Evolutionary conservation across 1,140 invertebrate genomes (phyloP), one percentile per base, ranked within the genome.

Genomic region (Hestina assimilis): DNA sequence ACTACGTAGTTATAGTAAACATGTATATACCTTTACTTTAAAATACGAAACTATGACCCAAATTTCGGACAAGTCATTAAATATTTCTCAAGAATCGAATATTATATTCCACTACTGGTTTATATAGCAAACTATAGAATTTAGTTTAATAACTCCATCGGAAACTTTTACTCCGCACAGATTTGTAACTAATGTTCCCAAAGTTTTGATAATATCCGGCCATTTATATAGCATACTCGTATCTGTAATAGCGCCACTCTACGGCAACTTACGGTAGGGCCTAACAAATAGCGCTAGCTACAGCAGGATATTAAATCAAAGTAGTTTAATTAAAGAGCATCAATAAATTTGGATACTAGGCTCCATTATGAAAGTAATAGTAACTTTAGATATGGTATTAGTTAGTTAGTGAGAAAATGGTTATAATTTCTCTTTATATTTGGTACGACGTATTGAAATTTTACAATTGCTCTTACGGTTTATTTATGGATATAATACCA

Each of bases 101-200:
- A 14, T 15, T 35, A 14, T 6, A 35, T 14, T 35, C 15, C 24
- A 48, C 20, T 50, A 38, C 19, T 4, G 3, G 1, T n/a, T 38
- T 17, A 38, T 15, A n/a, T 35, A 19, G n/a, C 4, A 33, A 50
- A 35, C 5, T 38, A 4, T 38, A n/a, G 31, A 28, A 24, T 38
- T 35, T 5, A 72, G 62, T 72, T 78, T 64, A 66, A 69, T 69
- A 74, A 75, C 67, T 75, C 71, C 31, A 55, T 55, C 52, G 55
- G 38, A 40, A 78, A 73, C 62, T 71, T 75, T 47, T 47, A 12
- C 69, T 66, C 40, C 4, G 31, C 46, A 65, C 62, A 42, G 69
- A 74, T 72, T 72, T 65, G 58, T 68, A 56, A 35, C 63, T 31
- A 46, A 47, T 56, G 51, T 59, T 42, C 31, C 21, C 29, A 65